Percentiles rank a stretch among this genome's conserved stretches.
Evolutionary conservation across 2,113 vertebrate species (phyloP).

Genomic region (Clupea harengus): DNA sequence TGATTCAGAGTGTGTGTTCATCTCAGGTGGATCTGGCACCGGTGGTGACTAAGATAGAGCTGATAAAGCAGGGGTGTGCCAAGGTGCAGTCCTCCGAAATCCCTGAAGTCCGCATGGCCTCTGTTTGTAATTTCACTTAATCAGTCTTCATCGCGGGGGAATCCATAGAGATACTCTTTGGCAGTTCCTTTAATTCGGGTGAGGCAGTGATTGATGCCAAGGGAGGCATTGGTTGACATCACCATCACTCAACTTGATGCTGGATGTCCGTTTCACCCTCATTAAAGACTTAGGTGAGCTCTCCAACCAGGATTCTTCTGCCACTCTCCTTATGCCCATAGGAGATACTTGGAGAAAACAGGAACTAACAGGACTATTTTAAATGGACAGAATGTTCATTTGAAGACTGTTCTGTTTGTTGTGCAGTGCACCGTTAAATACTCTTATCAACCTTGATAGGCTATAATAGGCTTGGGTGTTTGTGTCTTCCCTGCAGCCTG

Average conservation of each 20-base stretch:
- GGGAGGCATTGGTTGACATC: slow-evolving; percentile 53
- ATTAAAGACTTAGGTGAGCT: slow-evolving; percentile 52
- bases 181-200: slow-evolving; percentile 62
- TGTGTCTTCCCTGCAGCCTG: neutral
- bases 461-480: neutral
- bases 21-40: neutral
- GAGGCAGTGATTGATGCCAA: slow-evolving; percentile 64
- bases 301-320: neutral
- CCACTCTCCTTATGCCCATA: neutral
- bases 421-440: neutral
- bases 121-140: slow-evolving; percentile 63
- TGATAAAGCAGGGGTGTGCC: slow-evolving; percentile 21
- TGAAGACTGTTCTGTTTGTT: slow-evolving; percentile 5
- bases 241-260: slow-evolving; percentile 62
- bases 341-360: neutral
- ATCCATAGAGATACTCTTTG: slow-evolving; percentile 53
- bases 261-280: slow-evolving; percentile 50
- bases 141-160: slow-evolving; percentile 54
- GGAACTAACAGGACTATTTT: slow-evolving; percentile 24
- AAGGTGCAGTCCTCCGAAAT: slow-evolving; percentile 38
- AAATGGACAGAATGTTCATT: neutral
- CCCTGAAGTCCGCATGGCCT: slow-evolving; percentile 45
- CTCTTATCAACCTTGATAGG: neutral
- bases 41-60: neutral
- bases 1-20: neutral